Conservation (phyloP, 1,140 invertebrate genomes). For the Pseudomyrmex flavicornis region DNA sequence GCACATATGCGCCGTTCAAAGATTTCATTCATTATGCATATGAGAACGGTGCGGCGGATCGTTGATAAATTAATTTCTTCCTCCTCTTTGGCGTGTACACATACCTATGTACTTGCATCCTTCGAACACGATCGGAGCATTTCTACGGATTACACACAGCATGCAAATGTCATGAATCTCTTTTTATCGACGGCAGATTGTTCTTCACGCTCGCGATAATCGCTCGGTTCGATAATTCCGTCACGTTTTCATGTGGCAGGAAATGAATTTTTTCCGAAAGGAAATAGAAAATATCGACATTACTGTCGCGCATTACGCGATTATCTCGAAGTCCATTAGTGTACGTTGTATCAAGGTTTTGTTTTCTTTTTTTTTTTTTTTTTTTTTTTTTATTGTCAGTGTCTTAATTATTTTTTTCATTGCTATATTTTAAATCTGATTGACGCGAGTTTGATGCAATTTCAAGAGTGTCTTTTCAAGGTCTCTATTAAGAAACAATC, state of each 20-base stretch:
- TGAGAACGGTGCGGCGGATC: background rate
- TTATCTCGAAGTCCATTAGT: background rate
- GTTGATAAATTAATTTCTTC: conserved; percentile 32
- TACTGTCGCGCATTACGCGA: background rate
- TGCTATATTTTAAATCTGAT: conserved; percentile 1
- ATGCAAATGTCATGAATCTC: conserved; percentile 26
- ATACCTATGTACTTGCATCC: background rate
- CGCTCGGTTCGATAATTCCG: conserved; percentile 10
- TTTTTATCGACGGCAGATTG: conserved; percentile 1
- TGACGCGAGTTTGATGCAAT: background rate
- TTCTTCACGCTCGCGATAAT: conserved; percentile 16
- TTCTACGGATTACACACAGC: background rate
- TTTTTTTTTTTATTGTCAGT: background rate
- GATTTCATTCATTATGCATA: conserved; percentile 23
- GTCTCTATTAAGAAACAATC: background rate
- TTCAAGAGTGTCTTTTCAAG: background rate
- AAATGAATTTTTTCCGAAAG: background rate
- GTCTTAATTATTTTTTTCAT: background rate
- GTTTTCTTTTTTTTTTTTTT: too few species aligned
- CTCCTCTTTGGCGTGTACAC: too few species aligned
- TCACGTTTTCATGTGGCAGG: background rate
- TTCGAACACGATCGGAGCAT: background rate
- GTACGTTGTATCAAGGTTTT: background rate
- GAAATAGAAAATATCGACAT: conserved; percentile 33
- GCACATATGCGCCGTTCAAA: background rate